Evolutionary conservation across 2,888 invertebrate species (phyloP).

Genomic region (Xanthorhoe spadicearia): DNA sequence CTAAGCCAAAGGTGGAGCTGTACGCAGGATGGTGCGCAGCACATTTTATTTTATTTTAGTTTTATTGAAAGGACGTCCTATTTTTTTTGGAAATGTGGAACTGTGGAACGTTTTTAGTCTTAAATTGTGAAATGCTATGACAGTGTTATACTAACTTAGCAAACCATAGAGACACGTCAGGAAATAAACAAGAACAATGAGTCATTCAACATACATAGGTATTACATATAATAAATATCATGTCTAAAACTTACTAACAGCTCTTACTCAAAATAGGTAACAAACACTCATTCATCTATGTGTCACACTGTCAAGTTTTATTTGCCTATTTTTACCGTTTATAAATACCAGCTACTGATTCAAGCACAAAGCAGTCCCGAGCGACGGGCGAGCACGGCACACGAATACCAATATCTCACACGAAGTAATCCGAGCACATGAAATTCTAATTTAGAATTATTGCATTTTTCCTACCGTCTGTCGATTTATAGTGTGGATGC

Average conservation of each 20-base stretch:
- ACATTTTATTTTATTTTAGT: too few relatives aligned
- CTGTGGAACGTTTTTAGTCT: too few relatives aligned
- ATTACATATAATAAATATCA: neutral
- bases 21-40: too few relatives aligned
- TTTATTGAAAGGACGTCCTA: too few relatives aligned
- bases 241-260: constrained; percentile 18
- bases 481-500: constrained; percentile 35
- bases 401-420: constrained; percentile 54
- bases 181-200: neutral
- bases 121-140: too few relatives aligned
- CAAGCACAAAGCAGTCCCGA: constrained; percentile 50
- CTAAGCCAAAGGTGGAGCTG: too few relatives aligned
- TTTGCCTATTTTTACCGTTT: constrained; percentile 49
- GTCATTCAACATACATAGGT: neutral
- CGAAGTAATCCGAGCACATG: constrained; percentile 55
- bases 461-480: constrained; percentile 32
- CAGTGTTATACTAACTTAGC: too few relatives aligned
- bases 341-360: constrained; percentile 57
- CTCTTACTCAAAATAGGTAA: constrained; percentile 32
- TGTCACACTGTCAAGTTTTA: constrained; percentile 42
- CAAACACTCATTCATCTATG: constrained; percentile 39
- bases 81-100: too few relatives aligned
- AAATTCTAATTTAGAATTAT: constrained; percentile 55
- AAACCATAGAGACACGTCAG: neutral
- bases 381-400: constrained; percentile 48